Evolutionary conservation across 1,140 invertebrate genomes (phyloP).

Genomic region (Ceratosolen solmsi): DNA sequence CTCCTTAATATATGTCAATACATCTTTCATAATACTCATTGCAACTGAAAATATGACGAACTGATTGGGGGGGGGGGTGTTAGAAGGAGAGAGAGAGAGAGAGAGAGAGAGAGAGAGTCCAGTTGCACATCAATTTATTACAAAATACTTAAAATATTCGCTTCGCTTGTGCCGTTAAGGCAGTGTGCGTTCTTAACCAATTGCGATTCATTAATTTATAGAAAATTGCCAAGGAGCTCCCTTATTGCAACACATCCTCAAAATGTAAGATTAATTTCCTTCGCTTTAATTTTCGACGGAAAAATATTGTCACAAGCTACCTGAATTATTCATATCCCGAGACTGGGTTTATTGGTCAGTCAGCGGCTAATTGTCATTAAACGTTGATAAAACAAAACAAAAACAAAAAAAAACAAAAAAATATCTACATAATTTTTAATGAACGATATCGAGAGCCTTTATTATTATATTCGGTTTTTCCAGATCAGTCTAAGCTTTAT

Average conservation of each 20-base stretch:
- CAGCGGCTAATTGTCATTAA: conserved; percentile 3
- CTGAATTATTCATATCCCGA: background rate
- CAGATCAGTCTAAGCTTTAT: background rate
- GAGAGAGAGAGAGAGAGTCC: background rate
- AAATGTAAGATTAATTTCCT: background rate
- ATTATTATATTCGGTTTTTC: background rate
- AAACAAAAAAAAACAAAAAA: no score
- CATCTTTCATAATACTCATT: no score
- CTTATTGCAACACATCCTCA: background rate
- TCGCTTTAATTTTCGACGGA: background rate
- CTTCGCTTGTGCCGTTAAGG: background rate
- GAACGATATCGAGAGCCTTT: background rate
- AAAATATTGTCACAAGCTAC: conserved; percentile 3
- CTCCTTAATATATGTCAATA: no score
- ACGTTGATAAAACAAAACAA: background rate
- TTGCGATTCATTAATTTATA: background rate
- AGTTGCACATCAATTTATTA: background rate
- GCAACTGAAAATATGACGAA: no score
- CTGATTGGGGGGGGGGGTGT: no score
- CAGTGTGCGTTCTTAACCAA: background rate
- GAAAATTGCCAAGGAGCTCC: background rate
- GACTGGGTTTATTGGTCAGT: no score
- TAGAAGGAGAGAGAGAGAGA: background rate
- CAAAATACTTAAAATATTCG: background rate
- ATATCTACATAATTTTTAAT: background rate